Base-by-base conservation (phyloP, 1,140 invertebrate genomes). In the Pseudomyrmex gracilis region DNA sequence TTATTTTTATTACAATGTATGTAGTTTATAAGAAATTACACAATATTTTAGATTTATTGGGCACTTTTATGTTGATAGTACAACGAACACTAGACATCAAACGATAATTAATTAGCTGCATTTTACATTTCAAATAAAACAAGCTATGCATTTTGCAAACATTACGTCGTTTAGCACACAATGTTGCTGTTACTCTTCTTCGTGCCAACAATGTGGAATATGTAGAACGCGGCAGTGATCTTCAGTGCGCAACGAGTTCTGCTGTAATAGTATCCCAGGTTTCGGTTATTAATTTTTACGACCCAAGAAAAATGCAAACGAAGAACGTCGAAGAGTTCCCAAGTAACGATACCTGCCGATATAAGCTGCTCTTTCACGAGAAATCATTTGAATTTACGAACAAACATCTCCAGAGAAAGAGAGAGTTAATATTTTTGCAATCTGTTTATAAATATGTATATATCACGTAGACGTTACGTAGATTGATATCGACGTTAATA, bases 281-380 rank as follows among this genome's bases (percentile, higher is more conserved):
- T 78, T 78, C 51, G 74, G 63, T 78, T 78, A 78, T 78, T 78
- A 76, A 57, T 57, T 68, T 78, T 78, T 78, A 67, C 45, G 47
- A 43, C 24, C 24, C 53, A 55, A 10, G 34, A 9, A 51, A 66
- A 53, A 77, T 43, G n/a, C 47, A 67, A n/a, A 58, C 57, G 70
- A 58, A 71, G 10, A 55, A 53, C 34, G 7, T 34, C 34, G 20
- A 68, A 53, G 2, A 22, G 34, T 10, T 77, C 43, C 12, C 9
- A 34, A 47, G 12, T 17, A 76, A 51, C n/a, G 8, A 66, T 45
- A 8, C 4, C 43, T 45, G 5, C 4, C 43, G 0, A 20, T 8
- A 13, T 3, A 22, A 58, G 60, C 8, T 1, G 17, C 24, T 17
- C 34, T 70, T 78, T 22, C 47, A 47, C 13, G 12, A 53, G 53